Conservation (phyloP, 2,113 vertebrate genomes). For the Peromyscus californicus region DNA sequence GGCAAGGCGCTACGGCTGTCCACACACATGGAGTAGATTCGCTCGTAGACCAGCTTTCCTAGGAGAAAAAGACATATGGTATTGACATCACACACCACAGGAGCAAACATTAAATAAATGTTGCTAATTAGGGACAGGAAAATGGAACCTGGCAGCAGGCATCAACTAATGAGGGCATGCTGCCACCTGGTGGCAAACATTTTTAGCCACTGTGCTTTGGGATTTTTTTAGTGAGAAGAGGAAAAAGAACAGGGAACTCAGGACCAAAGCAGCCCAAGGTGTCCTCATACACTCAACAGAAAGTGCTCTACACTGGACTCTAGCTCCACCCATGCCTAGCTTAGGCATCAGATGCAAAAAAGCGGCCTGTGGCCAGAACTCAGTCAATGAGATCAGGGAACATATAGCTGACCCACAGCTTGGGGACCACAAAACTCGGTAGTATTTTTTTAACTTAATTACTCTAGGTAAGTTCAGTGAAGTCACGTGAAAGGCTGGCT, state of each 20-base stretch:
- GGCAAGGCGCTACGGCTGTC: slow-evolving; percentile 88
- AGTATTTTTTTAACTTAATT: background rate
- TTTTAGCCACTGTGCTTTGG: background rate
- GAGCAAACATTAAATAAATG: slow-evolving; percentile 16
- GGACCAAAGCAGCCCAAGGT: background rate
- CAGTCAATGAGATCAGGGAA: background rate
- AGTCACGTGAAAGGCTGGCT: background rate
- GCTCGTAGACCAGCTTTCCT: slow-evolving; percentile 97
- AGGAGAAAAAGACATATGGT: slow-evolving; percentile 7
- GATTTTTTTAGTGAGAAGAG: background rate
- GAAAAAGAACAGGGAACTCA: background rate
- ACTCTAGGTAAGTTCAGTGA: background rate
- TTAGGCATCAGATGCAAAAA: background rate
- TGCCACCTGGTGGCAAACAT: slow-evolving; percentile 84
- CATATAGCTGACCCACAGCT: background rate
- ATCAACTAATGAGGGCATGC: background rate
- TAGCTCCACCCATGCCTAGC: background rate
- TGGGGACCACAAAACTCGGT: background rate
- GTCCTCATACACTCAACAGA: background rate
- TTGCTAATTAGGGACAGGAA: fast-evolving
- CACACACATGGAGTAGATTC: slow-evolving; percentile 96
- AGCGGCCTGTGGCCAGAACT: background rate
- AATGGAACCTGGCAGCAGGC: fast-evolving
- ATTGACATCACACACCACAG: background rate
- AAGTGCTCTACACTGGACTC: background rate